Percentiles rank a stretch among this genome's conserved stretches.
Evolutionary conservation across 1,140 invertebrate species (phyloP).

Genomic region (Ridgeia piscesae): DNA sequence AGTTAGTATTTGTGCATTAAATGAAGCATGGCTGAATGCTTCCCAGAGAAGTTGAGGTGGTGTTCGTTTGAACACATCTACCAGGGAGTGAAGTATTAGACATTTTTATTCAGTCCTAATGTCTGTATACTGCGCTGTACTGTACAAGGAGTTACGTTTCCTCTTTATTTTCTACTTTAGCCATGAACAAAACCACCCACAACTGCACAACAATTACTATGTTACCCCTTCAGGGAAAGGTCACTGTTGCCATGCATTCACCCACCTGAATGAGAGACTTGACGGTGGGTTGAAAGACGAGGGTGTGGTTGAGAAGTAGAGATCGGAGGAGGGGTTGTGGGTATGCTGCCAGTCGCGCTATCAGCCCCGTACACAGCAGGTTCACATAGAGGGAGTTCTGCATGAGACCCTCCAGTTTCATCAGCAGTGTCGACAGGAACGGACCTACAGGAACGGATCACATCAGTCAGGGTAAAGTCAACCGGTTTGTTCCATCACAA

Average conservation of each 20-base stretch:
- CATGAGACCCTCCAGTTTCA: conserved; percentile 81
- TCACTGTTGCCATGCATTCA: not conserved
- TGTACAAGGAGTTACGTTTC: too few relatives aligned
- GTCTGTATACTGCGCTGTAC: too few relatives aligned
- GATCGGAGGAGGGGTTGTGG: conserved; percentile 84
- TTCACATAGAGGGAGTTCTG: conserved; percentile 84
- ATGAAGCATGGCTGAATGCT: too few relatives aligned
- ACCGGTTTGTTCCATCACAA: not conserved
- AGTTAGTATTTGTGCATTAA: too few relatives aligned
- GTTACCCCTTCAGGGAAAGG: too few relatives aligned
- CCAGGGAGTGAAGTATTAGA: too few relatives aligned
- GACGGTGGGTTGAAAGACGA: conserved; percentile 85
- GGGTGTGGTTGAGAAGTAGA: conserved; percentile 81
- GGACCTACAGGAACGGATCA: conserved; percentile 66
- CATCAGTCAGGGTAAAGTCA: not conserved
- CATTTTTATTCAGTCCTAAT: too few relatives aligned
- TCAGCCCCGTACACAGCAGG: conserved; percentile 82
- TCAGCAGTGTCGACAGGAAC: conserved; percentile 79
- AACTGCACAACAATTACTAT: too few relatives aligned
- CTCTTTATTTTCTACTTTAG: too few relatives aligned
- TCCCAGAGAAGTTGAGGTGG: too few relatives aligned
- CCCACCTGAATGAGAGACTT: conserved; percentile 84
- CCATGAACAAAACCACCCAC: too few relatives aligned
- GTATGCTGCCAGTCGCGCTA: conserved; percentile 83
- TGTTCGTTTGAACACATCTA: too few relatives aligned